Percentiles rank a stretch among this genome's conserved stretches.
These are phyloP conservation scores for Mirza zaza DNA, from an alignment of 2,113 vertebrate genomes.

Conservation along the genomic window DNA sequence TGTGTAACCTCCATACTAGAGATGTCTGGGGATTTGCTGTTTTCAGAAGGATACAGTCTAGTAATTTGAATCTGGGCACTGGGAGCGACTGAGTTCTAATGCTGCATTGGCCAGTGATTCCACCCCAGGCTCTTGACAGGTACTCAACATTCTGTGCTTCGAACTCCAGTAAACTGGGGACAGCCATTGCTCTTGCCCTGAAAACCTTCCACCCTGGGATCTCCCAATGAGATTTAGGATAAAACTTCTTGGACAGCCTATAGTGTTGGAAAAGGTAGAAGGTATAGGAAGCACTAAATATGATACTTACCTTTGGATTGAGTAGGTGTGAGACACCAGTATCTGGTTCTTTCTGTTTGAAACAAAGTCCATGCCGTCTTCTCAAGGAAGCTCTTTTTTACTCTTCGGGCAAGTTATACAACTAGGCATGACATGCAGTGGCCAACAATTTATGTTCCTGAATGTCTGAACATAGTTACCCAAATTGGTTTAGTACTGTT, in stretches of 20 bases:
- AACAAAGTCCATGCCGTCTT: neutral
- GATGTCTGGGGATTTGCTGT: slow-evolving; percentile 71
- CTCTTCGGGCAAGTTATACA: neutral
- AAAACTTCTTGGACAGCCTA: neutral
- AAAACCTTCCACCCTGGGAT: neutral
- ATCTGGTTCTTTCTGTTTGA: neutral
- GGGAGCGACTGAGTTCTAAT: slow-evolving; percentile 26
- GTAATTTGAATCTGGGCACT: slow-evolving; percentile 69
- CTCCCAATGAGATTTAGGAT: neutral
- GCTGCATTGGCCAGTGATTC: neutral
- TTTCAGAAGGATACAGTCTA: slow-evolving; percentile 59
- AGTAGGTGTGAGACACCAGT: neutral
- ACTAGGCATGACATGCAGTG: neutral
- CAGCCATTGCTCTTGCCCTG: neutral
- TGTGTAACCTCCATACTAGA: slow-evolving; percentile 22
- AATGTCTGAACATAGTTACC: neutral
- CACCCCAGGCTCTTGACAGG: neutral
- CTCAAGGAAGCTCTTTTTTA: neutral
- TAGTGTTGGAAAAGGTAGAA: neutral
- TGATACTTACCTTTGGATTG: neutral
- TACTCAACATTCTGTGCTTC: slow-evolving; percentile 39
- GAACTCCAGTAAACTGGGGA: neutral
- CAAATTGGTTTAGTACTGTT: neutral
- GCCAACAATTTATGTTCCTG: neutral
- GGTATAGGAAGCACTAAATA: neutral